Percentiles rank a stretch among this genome's conserved stretches.
These are phyloP conservation scores for Leptatherina wallacei DNA, from an alignment of 2,797 vertebrate genomes.

Conservation along the genomic window DNA sequence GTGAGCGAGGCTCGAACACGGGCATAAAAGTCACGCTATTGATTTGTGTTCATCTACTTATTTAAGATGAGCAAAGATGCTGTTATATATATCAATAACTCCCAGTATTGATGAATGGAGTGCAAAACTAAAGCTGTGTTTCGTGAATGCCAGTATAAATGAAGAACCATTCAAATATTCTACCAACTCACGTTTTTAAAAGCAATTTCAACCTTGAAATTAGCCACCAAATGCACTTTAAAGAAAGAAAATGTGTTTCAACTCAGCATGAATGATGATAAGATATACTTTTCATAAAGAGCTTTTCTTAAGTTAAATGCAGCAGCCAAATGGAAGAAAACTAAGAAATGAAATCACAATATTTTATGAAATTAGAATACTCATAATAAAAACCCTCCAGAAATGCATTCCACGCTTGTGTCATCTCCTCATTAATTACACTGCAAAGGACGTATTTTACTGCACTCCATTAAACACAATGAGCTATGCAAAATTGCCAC, in stretches of 20 bases:
- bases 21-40: slow-evolving; percentile 21
- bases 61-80: slow-evolving; percentile 10
- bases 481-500: slow-evolving; percentile 64
- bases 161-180: not conserved
- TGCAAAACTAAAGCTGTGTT: not conserved
- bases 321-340: slow-evolving; percentile 36
- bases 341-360: slow-evolving; percentile 43
- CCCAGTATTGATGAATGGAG: not conserved
- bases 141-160: not conserved
- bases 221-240: not conserved
- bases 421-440: slow-evolving; percentile 67
- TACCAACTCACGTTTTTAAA: not conserved
- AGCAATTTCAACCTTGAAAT: slow-evolving; percentile 2
- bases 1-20: not conserved
- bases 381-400: slow-evolving; percentile 42
- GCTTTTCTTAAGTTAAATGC: slow-evolving; percentile 8
- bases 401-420: slow-evolving; percentile 41
- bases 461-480: slow-evolving; percentile 67
- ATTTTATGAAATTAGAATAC: slow-evolving; percentile 40
- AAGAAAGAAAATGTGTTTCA: not conserved
- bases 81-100: slow-evolving; percentile 14
- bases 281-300: slow-evolving; percentile 13
- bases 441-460: slow-evolving; percentile 64
- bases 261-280: slow-evolving; percentile 2
- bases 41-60: slow-evolving; percentile 24